These are phyloP conservation scores for Acanthurus lineatus DNA, from an alignment of 2,797 vertebrate species.

Conservation along the genomic window DNA sequence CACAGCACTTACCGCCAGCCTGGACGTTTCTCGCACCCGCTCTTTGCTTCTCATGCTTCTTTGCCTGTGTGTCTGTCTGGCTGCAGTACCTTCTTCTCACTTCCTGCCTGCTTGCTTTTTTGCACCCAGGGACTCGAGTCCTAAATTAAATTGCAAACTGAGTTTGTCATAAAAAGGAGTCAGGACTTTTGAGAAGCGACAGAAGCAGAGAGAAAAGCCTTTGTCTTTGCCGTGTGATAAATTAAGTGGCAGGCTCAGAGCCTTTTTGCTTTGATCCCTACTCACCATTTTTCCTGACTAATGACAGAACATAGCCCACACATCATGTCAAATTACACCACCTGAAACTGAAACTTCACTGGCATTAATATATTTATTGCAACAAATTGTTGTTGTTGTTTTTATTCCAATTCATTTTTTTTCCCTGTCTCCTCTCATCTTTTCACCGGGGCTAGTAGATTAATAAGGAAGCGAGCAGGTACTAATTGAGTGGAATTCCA, in stretches of 20 bases:
- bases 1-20: conserved; percentile 57
- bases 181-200: conserved; percentile 92
- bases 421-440: conserved; percentile 73
- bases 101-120: conserved; percentile 78
- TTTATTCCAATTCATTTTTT: conserved; percentile 62
- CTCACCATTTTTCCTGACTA: conserved; percentile 85
- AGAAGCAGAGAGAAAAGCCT: conserved; percentile 86
- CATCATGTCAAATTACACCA: conserved; percentile 90
- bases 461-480: conserved; percentile 80
- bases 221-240: conserved; percentile 95
- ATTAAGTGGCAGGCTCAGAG: conserved; percentile 92
- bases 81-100: conserved; percentile 61
- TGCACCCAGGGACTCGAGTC: conserved; percentile 90
- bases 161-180: conserved; percentile 93
- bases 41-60: conserved; percentile 63
- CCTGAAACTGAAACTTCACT: conserved; percentile 84
- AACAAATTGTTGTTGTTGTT: conserved; percentile 80
- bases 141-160: conserved; percentile 94
- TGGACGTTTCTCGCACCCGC: conserved; percentile 67
- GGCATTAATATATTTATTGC: conserved; percentile 85
- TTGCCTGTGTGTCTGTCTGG: conserved; percentile 64
- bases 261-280: conserved; percentile 92
- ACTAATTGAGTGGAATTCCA: conserved; percentile 85
- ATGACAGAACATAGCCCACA: conserved; percentile 88
- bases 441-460: conserved; percentile 78